Evolutionary conservation across 2,113 vertebrate species (phyloP).

Genomic region (Micronisus gabar): DNA sequence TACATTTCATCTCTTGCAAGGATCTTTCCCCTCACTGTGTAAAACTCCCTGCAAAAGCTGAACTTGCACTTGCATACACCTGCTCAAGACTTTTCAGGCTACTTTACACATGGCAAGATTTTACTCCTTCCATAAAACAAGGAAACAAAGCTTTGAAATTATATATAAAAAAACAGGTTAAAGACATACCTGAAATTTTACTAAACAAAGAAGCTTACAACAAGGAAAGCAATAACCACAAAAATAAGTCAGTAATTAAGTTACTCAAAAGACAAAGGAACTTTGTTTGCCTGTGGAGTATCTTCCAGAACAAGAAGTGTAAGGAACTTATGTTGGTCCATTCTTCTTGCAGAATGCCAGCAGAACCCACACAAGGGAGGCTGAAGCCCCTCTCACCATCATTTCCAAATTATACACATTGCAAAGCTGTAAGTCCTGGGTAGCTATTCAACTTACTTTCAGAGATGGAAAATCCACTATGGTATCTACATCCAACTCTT

Average conservation of each 20-base stretch:
- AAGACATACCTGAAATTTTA: background rate
- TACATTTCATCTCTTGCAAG: background rate
- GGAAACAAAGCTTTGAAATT: background rate
- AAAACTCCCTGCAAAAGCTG: background rate
- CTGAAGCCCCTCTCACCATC: background rate
- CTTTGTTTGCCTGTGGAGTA: background rate
- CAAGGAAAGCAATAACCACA: background rate
- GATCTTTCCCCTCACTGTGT: background rate
- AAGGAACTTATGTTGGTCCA: rapidly evolving
- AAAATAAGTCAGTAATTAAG: background rate
- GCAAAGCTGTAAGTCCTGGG: background rate
- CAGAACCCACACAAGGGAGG: background rate
- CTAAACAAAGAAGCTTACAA: background rate
- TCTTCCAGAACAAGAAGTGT: background rate
- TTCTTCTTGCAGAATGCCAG: background rate
- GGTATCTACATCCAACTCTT: background rate
- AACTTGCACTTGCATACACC: background rate
- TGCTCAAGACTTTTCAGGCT: background rate
- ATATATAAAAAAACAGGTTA: background rate
- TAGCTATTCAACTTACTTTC: background rate
- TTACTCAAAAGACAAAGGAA: background rate
- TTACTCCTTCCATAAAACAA: background rate
- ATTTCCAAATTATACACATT: background rate
- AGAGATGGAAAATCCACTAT: rapidly evolving
- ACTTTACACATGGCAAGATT: background rate